Base-by-base conservation (phyloP, 2,113 vertebrate species). In the Limanda limanda region DNA sequence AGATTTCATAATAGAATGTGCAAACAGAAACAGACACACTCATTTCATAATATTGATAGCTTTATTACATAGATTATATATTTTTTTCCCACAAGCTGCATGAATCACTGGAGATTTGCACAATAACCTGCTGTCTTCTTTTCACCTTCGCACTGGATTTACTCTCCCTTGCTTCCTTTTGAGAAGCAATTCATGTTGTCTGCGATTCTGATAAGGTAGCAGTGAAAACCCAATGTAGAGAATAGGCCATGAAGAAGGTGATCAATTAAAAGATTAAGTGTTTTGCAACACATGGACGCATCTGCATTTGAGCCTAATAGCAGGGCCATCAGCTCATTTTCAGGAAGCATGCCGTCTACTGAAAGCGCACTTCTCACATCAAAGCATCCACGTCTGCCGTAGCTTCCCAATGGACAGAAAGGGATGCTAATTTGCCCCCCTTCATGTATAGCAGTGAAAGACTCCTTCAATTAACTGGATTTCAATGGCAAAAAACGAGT, bases 221-320 rank as follows among this genome's bases (percentile, higher is more conserved):
- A 1, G 66, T 67, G 57, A 15, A 86, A 13, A 20, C 35, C 17
- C 48, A 83, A 67, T 52, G 45, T 65, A 85, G 87, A 88, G 90
- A 94, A 89, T 79, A 93, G 93, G 73, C 51, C 88, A 93, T 91
- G 92, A 91, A 92, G 95, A 96, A 97, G 96, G 96, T 95, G 96
- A 96, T 95, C 97, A 98, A 96, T 99, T 98, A 99, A 98, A 96
- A 97, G 96, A 97, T 99, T 98, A 99, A 98, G 96, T 92, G 96
- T 96, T 98, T 97, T 96, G 96, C 93, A 94, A 93, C 95, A 95
- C 96, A 96, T 92, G 95, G 95, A 89, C 81, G 76, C 94, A 95
- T 97, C 95, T 97, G 95, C 95, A 96, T 97, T 96, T 94, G 92
- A 93, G 91, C 93, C 93, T 91, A 96, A 96, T 96, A 95, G 97